Percentiles rank a stretch among this genome's conserved stretches.
These are phyloP conservation scores for Sesamia inferens DNA, from an alignment of 2,888 invertebrate species.

Conservation along the genomic window DNA sequence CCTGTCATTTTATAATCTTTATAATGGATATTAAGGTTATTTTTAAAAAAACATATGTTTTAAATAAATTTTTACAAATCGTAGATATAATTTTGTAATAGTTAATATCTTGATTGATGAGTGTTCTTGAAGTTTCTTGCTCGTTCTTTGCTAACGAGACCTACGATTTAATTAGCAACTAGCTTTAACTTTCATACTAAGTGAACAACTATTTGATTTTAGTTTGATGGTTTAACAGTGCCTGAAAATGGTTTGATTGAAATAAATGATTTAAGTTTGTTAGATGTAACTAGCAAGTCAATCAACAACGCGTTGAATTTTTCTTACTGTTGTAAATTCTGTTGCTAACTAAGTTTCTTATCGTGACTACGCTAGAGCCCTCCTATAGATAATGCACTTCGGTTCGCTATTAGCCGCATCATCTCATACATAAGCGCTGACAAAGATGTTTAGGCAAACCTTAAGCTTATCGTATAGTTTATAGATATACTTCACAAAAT, in stretches of 20 bases:
- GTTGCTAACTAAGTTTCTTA: neutral
- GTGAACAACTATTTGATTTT: no score
- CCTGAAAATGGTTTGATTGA: no score
- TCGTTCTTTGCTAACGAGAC: no score
- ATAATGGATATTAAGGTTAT: no score
- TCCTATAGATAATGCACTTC: neutral
- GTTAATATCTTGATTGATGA: no score
- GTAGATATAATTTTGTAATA: neutral
- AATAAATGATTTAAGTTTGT: no score
- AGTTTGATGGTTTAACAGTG: no score
- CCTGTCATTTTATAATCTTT: no score
- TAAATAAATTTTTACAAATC: neutral
- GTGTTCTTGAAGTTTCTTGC: no score
- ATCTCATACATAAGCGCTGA: neutral
- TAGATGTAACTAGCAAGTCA: neutral
- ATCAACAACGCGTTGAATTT: neutral
- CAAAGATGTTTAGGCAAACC: neutral
- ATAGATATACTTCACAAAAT: neutral
- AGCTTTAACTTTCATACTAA: no score
- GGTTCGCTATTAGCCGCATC: neutral
- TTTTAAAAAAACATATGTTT: no score
- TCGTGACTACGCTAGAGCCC: neutral
- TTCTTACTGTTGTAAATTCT: neutral
- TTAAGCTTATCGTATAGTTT: neutral
- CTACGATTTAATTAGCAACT: no score